A percentile compares a stretch with the other conserved stretches of the same genome.
Evolutionary conservation across 1,140 invertebrate genomes (phyloP).

Genomic region (Limonius californicus): DNA sequence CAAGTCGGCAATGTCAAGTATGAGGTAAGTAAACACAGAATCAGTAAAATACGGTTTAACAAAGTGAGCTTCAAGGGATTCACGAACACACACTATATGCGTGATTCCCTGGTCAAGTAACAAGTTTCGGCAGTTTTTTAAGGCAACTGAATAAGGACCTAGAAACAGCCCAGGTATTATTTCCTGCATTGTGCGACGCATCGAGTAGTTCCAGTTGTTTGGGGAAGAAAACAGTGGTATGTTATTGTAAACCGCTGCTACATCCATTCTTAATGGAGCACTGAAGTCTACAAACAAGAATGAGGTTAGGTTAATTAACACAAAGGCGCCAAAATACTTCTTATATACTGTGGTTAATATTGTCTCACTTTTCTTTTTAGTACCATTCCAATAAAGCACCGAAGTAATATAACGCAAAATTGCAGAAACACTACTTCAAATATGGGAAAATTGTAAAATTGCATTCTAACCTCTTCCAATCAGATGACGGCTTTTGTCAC

Average conservation of each 20-base stretch:
- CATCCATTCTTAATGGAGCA: background rate
- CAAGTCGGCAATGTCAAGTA: slow-evolving; percentile 63
- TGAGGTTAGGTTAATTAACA: slow-evolving; percentile 21
- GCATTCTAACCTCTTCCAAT: too few relatives aligned
- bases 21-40: slow-evolving; percentile 57
- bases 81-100: slow-evolving; percentile 68
- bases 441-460: too few relatives aligned
- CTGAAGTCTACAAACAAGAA: slow-evolving; percentile 7
- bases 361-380: too few relatives aligned
- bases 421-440: too few relatives aligned
- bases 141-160: slow-evolving; percentile 62
- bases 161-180: slow-evolving; percentile 66
- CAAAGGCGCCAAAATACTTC: slow-evolving; percentile 23
- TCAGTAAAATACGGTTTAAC: slow-evolving; percentile 66
- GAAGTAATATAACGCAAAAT: too few relatives aligned
- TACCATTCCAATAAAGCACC: too few relatives aligned
- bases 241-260: slow-evolving; percentile 22
- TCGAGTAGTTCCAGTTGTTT: slow-evolving; percentile 56
- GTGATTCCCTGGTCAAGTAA: slow-evolving; percentile 59
- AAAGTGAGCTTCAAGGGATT: slow-evolving; percentile 61
- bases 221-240: slow-evolving; percentile 23
- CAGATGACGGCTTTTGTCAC: too few relatives aligned
- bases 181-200: slow-evolving; percentile 69
- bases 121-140: slow-evolving; percentile 51
- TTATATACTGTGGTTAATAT: too few relatives aligned